Evolutionary conservation across 2,113 vertebrate genomes (phyloP).

Genomic region (Alaudala cheleensis): DNA sequence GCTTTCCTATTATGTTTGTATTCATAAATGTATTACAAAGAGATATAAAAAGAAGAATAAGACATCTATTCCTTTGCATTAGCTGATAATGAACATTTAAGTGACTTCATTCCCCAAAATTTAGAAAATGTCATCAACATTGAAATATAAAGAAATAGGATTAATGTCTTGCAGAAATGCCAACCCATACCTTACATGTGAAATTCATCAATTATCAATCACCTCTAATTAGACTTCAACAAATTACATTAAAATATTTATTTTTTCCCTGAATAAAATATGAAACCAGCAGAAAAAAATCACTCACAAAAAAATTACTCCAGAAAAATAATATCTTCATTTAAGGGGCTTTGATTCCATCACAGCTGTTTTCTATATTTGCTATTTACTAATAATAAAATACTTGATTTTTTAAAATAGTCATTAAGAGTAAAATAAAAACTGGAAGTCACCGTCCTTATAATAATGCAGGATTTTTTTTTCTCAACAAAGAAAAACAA

Average conservation of each 20-base stretch:
- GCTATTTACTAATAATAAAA: conserved; percentile 1
- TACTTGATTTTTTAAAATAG: conserved; percentile 11
- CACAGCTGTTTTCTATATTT: neutral
- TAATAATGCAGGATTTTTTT: neutral
- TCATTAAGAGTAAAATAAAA: conserved; percentile 22
- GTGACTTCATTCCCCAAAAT: neutral
- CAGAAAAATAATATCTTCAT: neutral
- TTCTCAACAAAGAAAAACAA: neutral
- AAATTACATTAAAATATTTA: neutral
- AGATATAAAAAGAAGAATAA: neutral
- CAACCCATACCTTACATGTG: neutral
- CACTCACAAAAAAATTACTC: neutral
- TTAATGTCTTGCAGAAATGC: neutral
- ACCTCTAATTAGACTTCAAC: neutral
- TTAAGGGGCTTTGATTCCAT: neutral
- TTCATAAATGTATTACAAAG: neutral
- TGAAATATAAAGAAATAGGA: neutral
- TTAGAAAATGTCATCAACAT: neutral
- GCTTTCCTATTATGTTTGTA: neutral
- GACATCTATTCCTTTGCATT: neutral
- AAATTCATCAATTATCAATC: conserved; percentile 23
- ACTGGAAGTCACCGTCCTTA: conserved; percentile 8
- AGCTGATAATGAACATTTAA: neutral
- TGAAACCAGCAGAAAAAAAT: neutral
- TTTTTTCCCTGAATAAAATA: conserved; percentile 13